Base-by-base conservation (phyloP, 2,797 vertebrate genomes). In the Acanthurus leucopareius region DNA sequence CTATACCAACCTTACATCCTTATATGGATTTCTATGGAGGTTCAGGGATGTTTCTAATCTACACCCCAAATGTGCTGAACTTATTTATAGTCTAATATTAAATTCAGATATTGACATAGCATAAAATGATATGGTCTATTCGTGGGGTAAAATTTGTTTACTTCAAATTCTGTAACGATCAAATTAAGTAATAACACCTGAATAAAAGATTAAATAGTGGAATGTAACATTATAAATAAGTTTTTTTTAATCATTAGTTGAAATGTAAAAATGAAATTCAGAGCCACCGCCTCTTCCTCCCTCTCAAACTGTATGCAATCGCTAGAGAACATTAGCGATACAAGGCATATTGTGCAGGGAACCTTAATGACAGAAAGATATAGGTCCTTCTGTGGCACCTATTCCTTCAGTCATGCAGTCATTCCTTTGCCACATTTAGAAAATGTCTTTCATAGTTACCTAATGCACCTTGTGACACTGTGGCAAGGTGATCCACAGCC, bases 381-480 rank as follows among this genome's bases (percentile, higher is more conserved):
- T 88, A 85, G 89, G 85, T 90, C 91, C 79, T 82, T 91, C 63
- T 86, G 86, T 85, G 83, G 84, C 84, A 92, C 93, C 69, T 85
- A 87, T 91, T 93, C 84, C 91, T 91, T 93, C 89, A 93, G 94
- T 93, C 90, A 93, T 93, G 87, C 92, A 92, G 88, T 76, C 94
- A 95, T 95, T 95, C 95, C 95, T 94, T 85, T 83, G 89, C 94
- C 90, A 91, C 83, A 93, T 95, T 96, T 95, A 95, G 94, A 95
- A 95, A 95, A 92, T 88, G 82, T 95, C 91, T 91, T 90, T 94
- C 92, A 91, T 91, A 87, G 92, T 95, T 95, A 95, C 90, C 92
- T 94, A 95, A 95, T 93, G 93, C 92, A 93, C 88, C 91, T 92
- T 93, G 88, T 93, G 93, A 94, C 92, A 94, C 87, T 66, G 80